Evolutionary conservation across 2,113 vertebrate genomes (phyloP), one percentile per base, ranked within the genome.

Genomic region (Benitochromis conjunctus): DNA sequence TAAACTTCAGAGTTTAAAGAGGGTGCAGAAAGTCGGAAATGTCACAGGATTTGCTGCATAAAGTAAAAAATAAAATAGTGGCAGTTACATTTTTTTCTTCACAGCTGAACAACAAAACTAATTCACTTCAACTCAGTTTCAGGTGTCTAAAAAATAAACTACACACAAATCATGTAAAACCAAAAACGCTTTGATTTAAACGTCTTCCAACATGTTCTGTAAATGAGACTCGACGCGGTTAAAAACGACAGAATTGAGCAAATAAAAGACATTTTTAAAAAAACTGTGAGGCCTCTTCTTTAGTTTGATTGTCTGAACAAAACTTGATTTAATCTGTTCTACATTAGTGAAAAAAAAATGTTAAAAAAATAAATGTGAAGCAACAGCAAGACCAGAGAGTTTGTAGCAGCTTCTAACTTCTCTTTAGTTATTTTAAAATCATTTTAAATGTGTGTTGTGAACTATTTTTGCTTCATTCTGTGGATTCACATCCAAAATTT

Each of bases 21-120:
- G 24, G 14, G 16, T 1, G 2, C 1, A 0, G 18, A n/a, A 13
- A 31, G 18, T 51, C 10, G 0, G 26, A 51, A 19, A 76, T 76
- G 18, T 51, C 24, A 76, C 26, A n/a, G 69, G 43, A 51, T 26
- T 5, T 8, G 4, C 69, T 31, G 69, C 69, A 76, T 12, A 51
- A 74, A 1, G 5, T 3, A 31, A 54, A 9, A 48, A 48, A 7
- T 2, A 18, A 10, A 24, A 46, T 51, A 6, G 24, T 26, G 21
- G 4, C 24, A 19, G 9, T 48, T 74, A 18, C 5, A 29, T 19
- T 74, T 46, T 26, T 51, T 71, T 26, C 69, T 74, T 0, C 5
- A 19, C 48, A 18, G 48, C 48, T 19, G 48, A 51, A 53, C 3
- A 53, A 4, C 69, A 51, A 51, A 31, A n/a, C 0, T 0, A 53